Evolutionary conservation across 2,888 invertebrate genomes (phyloP).

Genomic region (Hydrotaea cyrtoneurina): DNA sequence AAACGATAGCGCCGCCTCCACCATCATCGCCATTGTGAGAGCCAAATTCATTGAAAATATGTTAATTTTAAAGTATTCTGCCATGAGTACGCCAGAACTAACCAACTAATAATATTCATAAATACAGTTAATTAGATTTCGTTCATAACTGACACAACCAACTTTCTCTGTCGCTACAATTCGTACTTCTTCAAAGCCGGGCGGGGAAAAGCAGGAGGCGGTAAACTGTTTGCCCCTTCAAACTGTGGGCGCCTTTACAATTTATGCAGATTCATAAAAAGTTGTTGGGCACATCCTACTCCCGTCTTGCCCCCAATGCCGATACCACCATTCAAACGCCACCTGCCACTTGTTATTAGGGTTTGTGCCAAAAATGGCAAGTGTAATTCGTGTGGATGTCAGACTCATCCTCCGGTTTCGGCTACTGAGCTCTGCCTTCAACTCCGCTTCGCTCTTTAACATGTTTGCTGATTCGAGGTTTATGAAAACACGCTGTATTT

Average conservation of each 20-base stretch:
- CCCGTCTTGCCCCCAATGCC: background rate
- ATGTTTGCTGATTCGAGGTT: background rate
- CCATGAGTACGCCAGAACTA: background rate
- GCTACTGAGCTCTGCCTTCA: background rate
- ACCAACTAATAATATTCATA: conserved; percentile 55
- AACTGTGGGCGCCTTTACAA: background rate
- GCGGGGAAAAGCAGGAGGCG: background rate
- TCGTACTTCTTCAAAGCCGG: background rate
- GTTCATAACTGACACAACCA: conserved; percentile 25
- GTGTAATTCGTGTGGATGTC: conserved; percentile 20
- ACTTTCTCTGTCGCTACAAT: background rate
- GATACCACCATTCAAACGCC: background rate
- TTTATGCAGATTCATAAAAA: conserved; percentile 37
- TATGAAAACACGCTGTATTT: background rate
- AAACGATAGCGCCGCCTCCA: background rate
- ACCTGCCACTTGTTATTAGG: conserved; percentile 23
- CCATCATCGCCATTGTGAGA: background rate
- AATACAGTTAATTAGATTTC: conserved; percentile 57
- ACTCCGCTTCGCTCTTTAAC: too few species aligned
- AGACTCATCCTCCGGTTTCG: background rate
- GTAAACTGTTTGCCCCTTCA: conserved; percentile 22
- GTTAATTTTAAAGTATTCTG: conserved; percentile 49
- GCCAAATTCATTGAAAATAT: conserved; percentile 28
- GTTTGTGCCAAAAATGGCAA: conserved; percentile 11
- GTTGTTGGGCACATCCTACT: background rate